These are phyloP conservation scores for Dromaius novaehollandiae DNA, from an alignment of 2,113 vertebrate species.

Conservation along the genomic window DNA sequence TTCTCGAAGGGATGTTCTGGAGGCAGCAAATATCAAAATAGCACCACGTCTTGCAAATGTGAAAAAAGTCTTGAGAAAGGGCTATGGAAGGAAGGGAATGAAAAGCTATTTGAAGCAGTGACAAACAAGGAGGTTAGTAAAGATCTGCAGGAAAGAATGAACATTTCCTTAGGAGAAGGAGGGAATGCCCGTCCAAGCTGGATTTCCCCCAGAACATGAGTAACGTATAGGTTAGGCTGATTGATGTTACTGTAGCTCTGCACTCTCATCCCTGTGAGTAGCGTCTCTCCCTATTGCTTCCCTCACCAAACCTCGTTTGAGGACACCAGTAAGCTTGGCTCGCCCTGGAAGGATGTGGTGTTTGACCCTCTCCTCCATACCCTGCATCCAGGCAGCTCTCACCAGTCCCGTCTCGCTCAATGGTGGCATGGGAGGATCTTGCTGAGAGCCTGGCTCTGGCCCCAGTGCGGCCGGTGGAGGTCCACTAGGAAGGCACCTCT, in stretches of 20 bases:
- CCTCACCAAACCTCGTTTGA: background rate
- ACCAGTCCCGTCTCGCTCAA: accelerated
- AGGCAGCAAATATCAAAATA: too few relatives aligned
- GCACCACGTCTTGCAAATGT: too few relatives aligned
- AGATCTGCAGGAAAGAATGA: too few relatives aligned
- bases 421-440: background rate
- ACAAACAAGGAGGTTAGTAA: too few relatives aligned
- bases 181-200: too few relatives aligned
- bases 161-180: too few relatives aligned
- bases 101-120: too few relatives aligned
- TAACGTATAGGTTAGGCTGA: too few relatives aligned
- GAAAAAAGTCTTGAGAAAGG: too few relatives aligned
- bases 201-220: too few relatives aligned
- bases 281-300: background rate
- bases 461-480: background rate
- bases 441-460: background rate
- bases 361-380: background rate
- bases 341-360: too few relatives aligned
- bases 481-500: background rate
- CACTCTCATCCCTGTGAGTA: background rate
- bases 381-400: background rate
- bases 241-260: background rate
- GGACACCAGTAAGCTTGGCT: background rate
- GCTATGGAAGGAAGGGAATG: too few relatives aligned
- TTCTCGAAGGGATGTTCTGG: background rate